phyloP scores from a whole-genome alignment of 2,797 vertebrate genomes.

The Chromobotia macracanthus region DNA sequence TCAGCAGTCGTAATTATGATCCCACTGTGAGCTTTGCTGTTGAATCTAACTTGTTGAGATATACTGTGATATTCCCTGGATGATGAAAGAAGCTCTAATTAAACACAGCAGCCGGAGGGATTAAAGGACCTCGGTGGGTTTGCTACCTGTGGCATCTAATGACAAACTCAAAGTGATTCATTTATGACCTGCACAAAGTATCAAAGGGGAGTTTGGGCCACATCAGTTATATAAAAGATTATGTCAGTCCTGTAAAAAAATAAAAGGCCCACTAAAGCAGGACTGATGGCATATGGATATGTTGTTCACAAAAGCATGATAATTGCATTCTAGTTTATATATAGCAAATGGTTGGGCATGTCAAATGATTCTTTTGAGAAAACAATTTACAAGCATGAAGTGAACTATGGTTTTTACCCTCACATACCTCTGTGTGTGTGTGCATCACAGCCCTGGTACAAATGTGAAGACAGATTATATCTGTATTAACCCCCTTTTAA shows the following conservation, averaged over 20 bases:
- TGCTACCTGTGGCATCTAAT: conserved; percentile 34
- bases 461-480: conserved; percentile 44
- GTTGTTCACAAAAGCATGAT: neutral
- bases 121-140: conserved; percentile 30
- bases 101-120: conserved; percentile 43
- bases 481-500: conserved; percentile 47
- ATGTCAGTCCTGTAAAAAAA: neutral
- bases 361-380: neutral
- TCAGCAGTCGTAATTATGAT: conserved; percentile 56
- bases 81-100: conserved; percentile 50
- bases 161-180: conserved; percentile 14
- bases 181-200: neutral
- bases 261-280: conserved; percentile 2
- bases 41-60: conserved; percentile 43
- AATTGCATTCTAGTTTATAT: neutral
- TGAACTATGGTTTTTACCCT: neutral
- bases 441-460: conserved; percentile 27
- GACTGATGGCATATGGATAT: neutral
- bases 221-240: conserved; percentile 6
- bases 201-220: neutral
- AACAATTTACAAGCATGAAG: conserved; percentile 19
- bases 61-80: conserved; percentile 47
- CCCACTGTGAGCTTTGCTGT: conserved; percentile 56
- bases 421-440: conserved; percentile 11
- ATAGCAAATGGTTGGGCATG: neutral